Conservation (phyloP, 1,140 invertebrate genomes). For the Mercenaria mercenaria region DNA sequence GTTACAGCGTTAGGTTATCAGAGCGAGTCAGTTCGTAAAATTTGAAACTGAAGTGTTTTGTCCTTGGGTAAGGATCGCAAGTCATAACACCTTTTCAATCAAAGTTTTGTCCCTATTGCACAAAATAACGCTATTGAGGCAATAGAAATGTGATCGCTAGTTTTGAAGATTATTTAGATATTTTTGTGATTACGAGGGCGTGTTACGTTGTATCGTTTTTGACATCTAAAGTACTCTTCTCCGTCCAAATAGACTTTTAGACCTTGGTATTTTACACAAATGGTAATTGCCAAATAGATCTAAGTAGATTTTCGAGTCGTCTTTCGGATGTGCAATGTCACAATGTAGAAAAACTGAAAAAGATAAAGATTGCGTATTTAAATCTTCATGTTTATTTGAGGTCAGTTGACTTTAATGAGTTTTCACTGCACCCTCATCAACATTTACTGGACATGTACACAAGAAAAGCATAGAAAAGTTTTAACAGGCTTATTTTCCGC, state of each 20-base stretch:
- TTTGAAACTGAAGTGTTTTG: slow-evolving; percentile 31
- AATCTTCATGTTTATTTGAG: too few relatives aligned
- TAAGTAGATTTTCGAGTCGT: too few relatives aligned
- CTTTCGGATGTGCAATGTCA: too few relatives aligned
- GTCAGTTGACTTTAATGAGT: too few relatives aligned
- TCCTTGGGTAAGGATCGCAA: neutral
- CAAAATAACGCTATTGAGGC: neutral
- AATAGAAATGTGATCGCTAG: neutral
- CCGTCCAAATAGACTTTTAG: neutral
- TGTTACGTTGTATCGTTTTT: slow-evolving; percentile 15
- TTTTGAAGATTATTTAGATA: slow-evolving; percentile 17
- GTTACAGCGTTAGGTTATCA: neutral
- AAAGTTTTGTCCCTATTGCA: slow-evolving; percentile 4
- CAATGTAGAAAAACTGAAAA: too few relatives aligned
- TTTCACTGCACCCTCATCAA: too few relatives aligned
- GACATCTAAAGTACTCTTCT: neutral
- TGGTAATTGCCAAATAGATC: neutral
- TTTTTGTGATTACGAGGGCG: slow-evolving; percentile 32
- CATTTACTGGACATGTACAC: too few relatives aligned
- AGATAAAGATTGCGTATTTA: too few relatives aligned
- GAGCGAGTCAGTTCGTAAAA: neutral
- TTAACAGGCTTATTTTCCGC: too few relatives aligned
- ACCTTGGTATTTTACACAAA: neutral
- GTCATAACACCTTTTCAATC: slow-evolving; percentile 30
- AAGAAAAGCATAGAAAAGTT: too few relatives aligned